These are phyloP conservation scores for Malurus elegans DNA, from an alignment of 2,113 vertebrate genomes.

Conservation along the genomic window DNA sequence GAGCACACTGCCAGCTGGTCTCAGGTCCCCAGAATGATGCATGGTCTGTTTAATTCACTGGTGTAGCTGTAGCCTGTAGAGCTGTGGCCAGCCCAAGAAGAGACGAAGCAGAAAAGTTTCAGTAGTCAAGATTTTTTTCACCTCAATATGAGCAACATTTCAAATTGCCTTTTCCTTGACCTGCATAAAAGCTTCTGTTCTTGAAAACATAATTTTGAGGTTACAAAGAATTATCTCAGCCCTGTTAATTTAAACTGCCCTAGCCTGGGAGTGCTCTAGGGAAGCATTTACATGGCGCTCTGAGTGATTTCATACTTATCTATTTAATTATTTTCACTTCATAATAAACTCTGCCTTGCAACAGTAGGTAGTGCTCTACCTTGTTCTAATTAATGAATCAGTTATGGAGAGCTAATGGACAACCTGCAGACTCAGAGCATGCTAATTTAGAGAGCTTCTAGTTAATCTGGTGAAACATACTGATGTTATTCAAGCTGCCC, in stretches of 20 bases:
- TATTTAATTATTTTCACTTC: conserved; percentile 53
- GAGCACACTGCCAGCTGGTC: conserved; percentile 19
- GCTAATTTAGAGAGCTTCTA: conserved; percentile 32
- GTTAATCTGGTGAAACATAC: conserved; percentile 15
- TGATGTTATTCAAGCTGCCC: not conserved
- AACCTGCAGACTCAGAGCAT: conserved; percentile 51
- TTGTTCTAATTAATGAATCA: conserved; percentile 64
- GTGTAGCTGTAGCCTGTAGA: not conserved
- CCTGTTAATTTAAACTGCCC: not conserved
- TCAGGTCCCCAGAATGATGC: not conserved
- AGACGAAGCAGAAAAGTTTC: not conserved
- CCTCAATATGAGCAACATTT: not conserved
- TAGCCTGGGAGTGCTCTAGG: not conserved
- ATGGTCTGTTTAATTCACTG: not conserved
- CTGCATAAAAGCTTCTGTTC: not conserved
- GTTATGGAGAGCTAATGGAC: conserved; percentile 35
- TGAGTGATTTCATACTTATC: conserved; percentile 48
- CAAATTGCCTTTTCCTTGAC: not conserved
- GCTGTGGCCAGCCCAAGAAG: not conserved
- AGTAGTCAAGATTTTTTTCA: not conserved
- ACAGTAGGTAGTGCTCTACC: conserved; percentile 41
- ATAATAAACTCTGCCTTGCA: conserved; percentile 32
- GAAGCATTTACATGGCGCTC: conserved; percentile 12
- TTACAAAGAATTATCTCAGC: not conserved
- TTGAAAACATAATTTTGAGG: not conserved